Base-by-base conservation (phyloP, 2,113 vertebrate species). In the Tinamus guttatus region DNA sequence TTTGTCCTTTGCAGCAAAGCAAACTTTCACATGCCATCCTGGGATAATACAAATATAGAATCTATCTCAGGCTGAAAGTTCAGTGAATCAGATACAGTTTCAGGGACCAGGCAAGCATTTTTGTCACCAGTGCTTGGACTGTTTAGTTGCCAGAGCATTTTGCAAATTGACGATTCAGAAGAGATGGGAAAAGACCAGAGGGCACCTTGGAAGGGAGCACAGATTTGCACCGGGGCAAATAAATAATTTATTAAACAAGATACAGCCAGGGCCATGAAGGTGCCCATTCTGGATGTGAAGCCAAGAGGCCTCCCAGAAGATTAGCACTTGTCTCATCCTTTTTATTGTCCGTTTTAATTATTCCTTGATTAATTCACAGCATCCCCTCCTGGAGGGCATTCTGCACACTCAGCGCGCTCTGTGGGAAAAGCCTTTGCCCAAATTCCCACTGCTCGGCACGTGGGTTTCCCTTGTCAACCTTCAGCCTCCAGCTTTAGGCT, bases 371-470 rank as follows among this genome's bases (percentile, higher is more conserved):
- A 67, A 82, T 60, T 78, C 85, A 34, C 76, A 82, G 59, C 75
- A 62, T 88, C 52, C 49, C 43, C 56, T 78, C 49, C 70, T 9
- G 49, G 38, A 90, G 49, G 40, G 43, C 75, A 84, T 9, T 76
- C 85, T 43, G 45, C 81, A 34, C 25, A 24, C 8, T 28, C n/a
- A 7, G 0, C 7, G 16, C 22, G 60, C 54, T 24, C 64, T 65
- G 38, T 20, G 49, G 64, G 38, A 90, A 86, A 79, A 67, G 4
- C 27, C 32, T 67, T 41, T 64, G 32, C 34, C 21, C 52, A 38
- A 38, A n/a, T 54, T 59, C 60, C 43, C 38, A 62, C 21, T 7
- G 13, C 2, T 0, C 19, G 6, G 10, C 4, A 11, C 0, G 3
- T 2, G 0, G 40, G 38, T 76, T 81, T 65, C 58, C 43, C 43